phyloP scores from a whole-genome alignment of 2,113 vertebrate species.

The Hypomesus transpacificus region DNA sequence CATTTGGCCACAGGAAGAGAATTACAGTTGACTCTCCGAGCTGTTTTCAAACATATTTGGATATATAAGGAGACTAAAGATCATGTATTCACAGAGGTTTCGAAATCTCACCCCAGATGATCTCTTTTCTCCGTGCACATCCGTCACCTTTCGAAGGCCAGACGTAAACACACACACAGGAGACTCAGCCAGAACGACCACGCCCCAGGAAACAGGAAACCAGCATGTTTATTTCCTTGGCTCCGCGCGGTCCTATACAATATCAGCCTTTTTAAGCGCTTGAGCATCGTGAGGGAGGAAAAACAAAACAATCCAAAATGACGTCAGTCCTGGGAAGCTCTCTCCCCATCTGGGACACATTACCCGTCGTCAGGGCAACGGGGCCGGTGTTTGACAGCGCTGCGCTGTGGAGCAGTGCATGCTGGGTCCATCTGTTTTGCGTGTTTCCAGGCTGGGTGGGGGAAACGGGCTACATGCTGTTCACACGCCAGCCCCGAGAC shows the following conservation, averaged over 20 bases:
- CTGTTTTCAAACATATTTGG: neutral
- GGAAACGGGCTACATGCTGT: slow-evolving; percentile 39
- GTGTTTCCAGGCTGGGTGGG: slow-evolving; percentile 45
- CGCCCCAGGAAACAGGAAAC: slow-evolving; percentile 3
- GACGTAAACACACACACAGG: slow-evolving; percentile 31
- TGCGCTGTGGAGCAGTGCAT: slow-evolving; percentile 54
- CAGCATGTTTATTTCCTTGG: slow-evolving; percentile 34
- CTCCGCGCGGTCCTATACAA: slow-evolving; percentile 9
- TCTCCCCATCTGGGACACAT: slow-evolving; percentile 65
- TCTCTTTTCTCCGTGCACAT: slow-evolving; percentile 5
- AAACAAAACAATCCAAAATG: slow-evolving; percentile 16
- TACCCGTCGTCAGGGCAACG: slow-evolving; percentile 70
- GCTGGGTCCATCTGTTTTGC: slow-evolving; percentile 62
- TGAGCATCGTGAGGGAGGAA: slow-evolving; percentile 20
- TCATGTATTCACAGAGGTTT: too few relatives aligned
- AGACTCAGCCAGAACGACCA: slow-evolving; percentile 11
- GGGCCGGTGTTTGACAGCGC: slow-evolving; percentile 56
- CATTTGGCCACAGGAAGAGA: too few relatives aligned
- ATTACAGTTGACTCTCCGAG: too few relatives aligned
- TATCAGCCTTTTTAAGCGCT: slow-evolving; percentile 38
- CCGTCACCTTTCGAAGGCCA: neutral
- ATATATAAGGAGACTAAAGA: neutral
- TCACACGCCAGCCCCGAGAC: slow-evolving; percentile 30
- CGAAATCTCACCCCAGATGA: slow-evolving; percentile 33
- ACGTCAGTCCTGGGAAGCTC: slow-evolving; percentile 42